Conservation (phyloP, 2,113 vertebrate species). For the Cyanistes caeruleus region DNA sequence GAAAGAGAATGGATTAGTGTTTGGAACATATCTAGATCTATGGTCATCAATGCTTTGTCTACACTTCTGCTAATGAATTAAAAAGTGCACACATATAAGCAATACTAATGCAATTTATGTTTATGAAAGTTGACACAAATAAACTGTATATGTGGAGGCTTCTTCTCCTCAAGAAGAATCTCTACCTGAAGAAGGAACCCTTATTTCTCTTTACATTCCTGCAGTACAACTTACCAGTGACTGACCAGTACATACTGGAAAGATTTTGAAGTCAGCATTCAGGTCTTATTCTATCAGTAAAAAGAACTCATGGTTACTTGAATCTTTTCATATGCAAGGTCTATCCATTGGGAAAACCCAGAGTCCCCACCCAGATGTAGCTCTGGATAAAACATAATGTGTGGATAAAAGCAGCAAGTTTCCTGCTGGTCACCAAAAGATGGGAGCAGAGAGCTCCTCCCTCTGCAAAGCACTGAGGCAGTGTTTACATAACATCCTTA, state of each 20-base stretch:
- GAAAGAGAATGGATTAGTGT: background rate
- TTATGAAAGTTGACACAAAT: background rate
- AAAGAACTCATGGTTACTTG: background rate
- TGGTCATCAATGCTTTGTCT: background rate
- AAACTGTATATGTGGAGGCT: background rate
- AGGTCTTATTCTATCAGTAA: background rate
- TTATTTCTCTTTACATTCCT: background rate
- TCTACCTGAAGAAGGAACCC: background rate
- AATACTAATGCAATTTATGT: background rate
- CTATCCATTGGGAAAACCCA: background rate
- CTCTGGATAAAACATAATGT: background rate
- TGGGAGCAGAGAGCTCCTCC: constrained; percentile 39
- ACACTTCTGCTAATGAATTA: background rate
- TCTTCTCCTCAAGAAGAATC: background rate
- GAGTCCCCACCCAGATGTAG: background rate
- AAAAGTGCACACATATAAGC: background rate
- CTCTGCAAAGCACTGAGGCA: background rate
- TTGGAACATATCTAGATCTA: background rate
- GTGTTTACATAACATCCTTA: constrained; percentile 5
- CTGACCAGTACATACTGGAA: background rate
- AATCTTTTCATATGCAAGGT: background rate
- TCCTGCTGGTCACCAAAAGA: background rate
- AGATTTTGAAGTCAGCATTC: background rate
- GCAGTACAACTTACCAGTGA: background rate
- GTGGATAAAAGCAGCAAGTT: background rate